Conservation (phyloP, 2,797 vertebrate genomes). For the Eulemur coronatus region DNA sequence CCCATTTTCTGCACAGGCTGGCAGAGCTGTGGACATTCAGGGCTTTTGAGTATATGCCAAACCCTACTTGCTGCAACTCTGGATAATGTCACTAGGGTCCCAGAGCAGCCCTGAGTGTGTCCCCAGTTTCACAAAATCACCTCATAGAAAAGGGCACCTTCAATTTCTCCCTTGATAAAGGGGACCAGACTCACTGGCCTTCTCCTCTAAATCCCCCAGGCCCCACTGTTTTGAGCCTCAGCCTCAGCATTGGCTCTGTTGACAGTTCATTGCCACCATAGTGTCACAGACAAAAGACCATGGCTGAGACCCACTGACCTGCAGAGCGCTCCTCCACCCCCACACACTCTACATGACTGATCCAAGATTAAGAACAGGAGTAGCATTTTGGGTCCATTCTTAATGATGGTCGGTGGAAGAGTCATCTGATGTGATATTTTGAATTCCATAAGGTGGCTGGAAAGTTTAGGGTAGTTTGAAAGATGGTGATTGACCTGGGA, state of each 20-base stretch:
- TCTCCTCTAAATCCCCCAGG: background rate
- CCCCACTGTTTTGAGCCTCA: background rate
- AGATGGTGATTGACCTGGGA: background rate
- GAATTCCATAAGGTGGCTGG: background rate
- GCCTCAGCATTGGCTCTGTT: background rate
- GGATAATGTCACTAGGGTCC: background rate
- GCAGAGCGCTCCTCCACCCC: background rate
- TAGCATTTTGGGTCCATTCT: background rate
- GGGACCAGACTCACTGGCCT: background rate
- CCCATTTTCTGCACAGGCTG: background rate
- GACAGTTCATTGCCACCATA: background rate
- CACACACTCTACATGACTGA: background rate
- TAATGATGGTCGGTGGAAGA: background rate
- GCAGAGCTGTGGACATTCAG: background rate
- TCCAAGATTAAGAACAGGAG: background rate
- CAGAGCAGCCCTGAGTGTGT: background rate
- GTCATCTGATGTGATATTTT: background rate
- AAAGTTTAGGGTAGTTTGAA: conserved; percentile 27
- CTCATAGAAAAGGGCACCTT: background rate
- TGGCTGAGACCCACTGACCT: background rate
- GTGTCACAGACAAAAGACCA: background rate
- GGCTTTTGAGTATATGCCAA: background rate
- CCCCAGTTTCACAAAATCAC: background rate
- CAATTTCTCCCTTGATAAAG: background rate
- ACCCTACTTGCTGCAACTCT: background rate